phyloP scores from a whole-genome alignment of 2,113 vertebrate genomes.

The Catagonus wagneri region DNA sequence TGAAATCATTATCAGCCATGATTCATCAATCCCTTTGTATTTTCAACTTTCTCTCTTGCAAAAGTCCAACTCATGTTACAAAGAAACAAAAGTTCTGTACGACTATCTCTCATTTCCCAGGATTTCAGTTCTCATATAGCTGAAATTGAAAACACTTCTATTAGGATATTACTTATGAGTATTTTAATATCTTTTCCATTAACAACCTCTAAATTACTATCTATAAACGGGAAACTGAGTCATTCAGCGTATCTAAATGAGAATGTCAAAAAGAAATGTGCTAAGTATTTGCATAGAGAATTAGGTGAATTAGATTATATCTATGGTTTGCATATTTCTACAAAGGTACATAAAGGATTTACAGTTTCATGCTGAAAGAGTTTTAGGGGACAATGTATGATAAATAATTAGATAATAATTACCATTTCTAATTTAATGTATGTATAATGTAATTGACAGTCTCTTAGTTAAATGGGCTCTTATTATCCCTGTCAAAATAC shows the following conservation, averaged over 20 bases:
- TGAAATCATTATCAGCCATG: not conserved
- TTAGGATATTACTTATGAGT: conserved; percentile 47
- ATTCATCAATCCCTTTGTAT: not conserved
- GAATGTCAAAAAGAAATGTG: not conserved
- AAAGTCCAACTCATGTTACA: not conserved
- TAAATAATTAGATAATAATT: not conserved
- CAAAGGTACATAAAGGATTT: not conserved
- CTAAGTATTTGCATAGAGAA: not conserved
- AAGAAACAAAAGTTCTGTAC: not conserved
- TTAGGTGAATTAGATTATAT: not conserved
- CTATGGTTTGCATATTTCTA: not conserved
- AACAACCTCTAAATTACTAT: conserved; percentile 5
- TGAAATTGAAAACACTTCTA: conserved; percentile 57
- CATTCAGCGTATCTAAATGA: conserved; percentile 33
- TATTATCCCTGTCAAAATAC: not conserved
- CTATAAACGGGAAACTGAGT: not conserved
- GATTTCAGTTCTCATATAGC: not conserved
- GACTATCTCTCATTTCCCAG: not conserved
- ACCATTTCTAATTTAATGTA: conserved; percentile 34
- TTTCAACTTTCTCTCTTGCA: not conserved
- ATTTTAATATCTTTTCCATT: conserved; percentile 45
- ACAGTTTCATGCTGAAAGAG: not conserved
- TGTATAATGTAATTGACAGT: not conserved
- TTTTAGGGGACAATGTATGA: not conserved
- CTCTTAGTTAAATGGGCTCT: not conserved